phyloP scores from a whole-genome alignment of 2,888 invertebrate genomes.

The Branchipolynoe longqiensis region DNA sequence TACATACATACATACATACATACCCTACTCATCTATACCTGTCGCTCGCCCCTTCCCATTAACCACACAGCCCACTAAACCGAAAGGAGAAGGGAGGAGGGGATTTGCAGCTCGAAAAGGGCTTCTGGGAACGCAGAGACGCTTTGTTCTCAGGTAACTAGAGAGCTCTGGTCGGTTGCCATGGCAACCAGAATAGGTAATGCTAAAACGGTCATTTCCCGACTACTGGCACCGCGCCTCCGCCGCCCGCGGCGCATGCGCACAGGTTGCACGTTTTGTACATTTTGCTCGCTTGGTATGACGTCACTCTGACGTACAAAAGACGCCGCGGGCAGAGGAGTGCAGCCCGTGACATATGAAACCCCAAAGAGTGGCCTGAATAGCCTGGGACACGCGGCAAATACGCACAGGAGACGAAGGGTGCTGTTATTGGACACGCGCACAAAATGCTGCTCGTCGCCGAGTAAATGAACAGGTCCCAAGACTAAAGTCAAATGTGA shows the following conservation, averaged over 20 bases:
- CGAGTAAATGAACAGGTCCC: no score
- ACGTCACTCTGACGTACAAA: no score
- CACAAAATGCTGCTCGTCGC: no score
- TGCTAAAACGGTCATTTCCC: neutral
- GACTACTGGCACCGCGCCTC: neutral
- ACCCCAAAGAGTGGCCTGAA: no score
- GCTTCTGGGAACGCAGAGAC: neutral
- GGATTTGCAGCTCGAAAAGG: constrained; percentile 22
- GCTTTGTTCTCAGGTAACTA: constrained; percentile 17
- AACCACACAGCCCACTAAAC: neutral
- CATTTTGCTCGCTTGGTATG: no score
- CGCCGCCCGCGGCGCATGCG: neutral
- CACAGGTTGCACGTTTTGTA: no score
- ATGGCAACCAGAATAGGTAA: constrained; percentile 24
- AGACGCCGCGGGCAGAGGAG: no score
- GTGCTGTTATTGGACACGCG: no score
- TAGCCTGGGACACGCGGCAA: no score
- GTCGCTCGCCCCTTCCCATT: neutral
- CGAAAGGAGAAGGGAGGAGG: neutral
- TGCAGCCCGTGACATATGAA: no score
- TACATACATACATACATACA: neutral
- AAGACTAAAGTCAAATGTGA: no score
- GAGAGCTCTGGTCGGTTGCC: neutral
- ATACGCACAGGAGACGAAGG: no score
- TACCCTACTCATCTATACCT: neutral